Percentiles rank a stretch among this genome's conserved stretches.
These are phyloP conservation scores for Crocallis elinguaria DNA, from an alignment of 2,888 invertebrate species.

Conservation along the genomic window DNA sequence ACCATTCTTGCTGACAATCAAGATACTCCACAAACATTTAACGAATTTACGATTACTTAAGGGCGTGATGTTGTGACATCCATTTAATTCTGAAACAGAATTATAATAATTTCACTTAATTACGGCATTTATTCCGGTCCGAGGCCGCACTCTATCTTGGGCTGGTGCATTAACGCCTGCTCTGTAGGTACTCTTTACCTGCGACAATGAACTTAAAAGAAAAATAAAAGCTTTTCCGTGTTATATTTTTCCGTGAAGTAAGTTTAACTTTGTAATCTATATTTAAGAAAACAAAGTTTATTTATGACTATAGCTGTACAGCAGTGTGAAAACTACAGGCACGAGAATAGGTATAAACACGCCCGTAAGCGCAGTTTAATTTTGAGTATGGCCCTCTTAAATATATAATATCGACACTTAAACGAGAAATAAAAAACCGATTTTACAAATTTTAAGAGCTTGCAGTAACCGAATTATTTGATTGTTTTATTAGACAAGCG, in stretches of 20 bases:
- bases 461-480: slow-evolving; percentile 59
- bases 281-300: not conserved
- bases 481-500: slow-evolving; percentile 75
- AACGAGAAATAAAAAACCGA: slow-evolving; percentile 44
- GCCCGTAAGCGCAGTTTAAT: not conserved
- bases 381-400: slow-evolving; percentile 7
- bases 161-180: slow-evolving; percentile 59
- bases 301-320: not conserved
- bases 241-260: slow-evolving; percentile 57
- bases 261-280: slow-evolving; percentile 33
- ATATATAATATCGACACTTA: slow-evolving; percentile 26
- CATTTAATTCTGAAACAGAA: slow-evolving; percentile 76
- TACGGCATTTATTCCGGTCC: slow-evolving; percentile 76
- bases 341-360: not conserved
- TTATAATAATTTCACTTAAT: slow-evolving; percentile 83
- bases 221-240: slow-evolving; percentile 72
- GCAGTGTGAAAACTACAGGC: not conserved
- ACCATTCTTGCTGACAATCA: slow-evolving; percentile 50
- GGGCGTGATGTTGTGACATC: slow-evolving; percentile 74
- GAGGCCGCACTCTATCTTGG: slow-evolving; percentile 70
- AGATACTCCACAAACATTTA: slow-evolving; percentile 55
- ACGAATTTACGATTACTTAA: slow-evolving; percentile 61
- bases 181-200: slow-evolving; percentile 41
- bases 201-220: slow-evolving; percentile 68
- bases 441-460: slow-evolving; percentile 43